phyloP scores from a whole-genome alignment of 2,888 invertebrate species.

The Teleogryllus oceanicus region DNA sequence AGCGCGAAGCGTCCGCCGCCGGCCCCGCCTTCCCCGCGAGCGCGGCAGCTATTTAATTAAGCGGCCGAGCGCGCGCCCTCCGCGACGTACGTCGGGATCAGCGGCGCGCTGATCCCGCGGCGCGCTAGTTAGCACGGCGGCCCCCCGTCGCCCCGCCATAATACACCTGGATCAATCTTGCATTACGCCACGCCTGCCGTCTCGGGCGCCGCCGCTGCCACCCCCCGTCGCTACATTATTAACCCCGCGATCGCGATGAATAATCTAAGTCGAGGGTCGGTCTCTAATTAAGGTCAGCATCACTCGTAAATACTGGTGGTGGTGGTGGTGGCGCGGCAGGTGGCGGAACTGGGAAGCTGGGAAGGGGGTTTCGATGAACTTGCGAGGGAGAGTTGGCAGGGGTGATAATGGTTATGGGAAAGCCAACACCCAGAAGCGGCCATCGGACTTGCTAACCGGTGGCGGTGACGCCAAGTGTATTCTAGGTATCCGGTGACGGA shows the following conservation, averaged over 20 bases:
- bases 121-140: not conserved
- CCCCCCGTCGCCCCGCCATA: not conserved
- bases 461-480: too few relatives aligned
- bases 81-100: not conserved
- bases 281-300: constrained; percentile 18
- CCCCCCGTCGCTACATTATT: not conserved
- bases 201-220: not conserved
- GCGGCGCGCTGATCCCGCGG: not conserved
- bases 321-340: not conserved
- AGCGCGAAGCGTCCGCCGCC: too few relatives aligned
- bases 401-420: too few relatives aligned
- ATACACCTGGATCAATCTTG: constrained; percentile 18
- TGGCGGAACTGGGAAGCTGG: not conserved
- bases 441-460: too few relatives aligned
- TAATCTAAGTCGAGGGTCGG: constrained; percentile 18
- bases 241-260: constrained; percentile 7
- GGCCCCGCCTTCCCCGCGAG: too few relatives aligned
- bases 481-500: too few relatives aligned
- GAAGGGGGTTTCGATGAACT: not conserved
- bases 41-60: not conserved
- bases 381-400: too few relatives aligned
- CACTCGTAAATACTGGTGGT: not conserved
- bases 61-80: not conserved
- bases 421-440: too few relatives aligned
- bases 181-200: not conserved